Conservation (phyloP, 2,113 vertebrate species). For the Triplophysa dalaica region DNA sequence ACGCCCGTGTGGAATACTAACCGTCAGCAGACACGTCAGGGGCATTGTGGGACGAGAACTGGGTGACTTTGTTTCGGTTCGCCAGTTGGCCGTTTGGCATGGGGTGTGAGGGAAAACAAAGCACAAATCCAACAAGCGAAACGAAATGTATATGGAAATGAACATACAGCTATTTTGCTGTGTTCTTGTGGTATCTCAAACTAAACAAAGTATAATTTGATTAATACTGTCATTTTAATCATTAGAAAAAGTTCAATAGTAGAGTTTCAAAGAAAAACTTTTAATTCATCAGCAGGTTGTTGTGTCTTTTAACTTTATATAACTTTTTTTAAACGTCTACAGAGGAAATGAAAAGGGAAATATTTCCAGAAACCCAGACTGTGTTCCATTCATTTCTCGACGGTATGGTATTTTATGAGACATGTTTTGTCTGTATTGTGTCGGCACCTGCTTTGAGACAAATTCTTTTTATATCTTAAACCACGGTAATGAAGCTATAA, state of each 20-base stretch:
- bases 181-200: neutral
- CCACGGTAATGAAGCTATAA: neutral
- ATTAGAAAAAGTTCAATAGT: neutral
- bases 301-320: too few species aligned
- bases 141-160: neutral
- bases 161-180: neutral
- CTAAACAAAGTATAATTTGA: neutral
- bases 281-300: neutral
- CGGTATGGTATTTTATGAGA: neutral
- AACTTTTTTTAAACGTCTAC: neutral
- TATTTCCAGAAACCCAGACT: neutral
- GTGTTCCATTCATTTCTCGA: neutral
- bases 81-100: slow-evolving; percentile 9
- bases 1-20: slow-evolving; percentile 64
- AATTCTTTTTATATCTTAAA: slow-evolving; percentile 18
- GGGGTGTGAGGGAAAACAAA: slow-evolving; percentile 13
- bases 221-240: neutral
- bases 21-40: slow-evolving; percentile 58
- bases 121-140: neutral
- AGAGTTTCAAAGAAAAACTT: neutral
- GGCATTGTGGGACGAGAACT: slow-evolving; percentile 64
- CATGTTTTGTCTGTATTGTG: slow-evolving; percentile 6
- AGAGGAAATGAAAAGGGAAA: neutral
- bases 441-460: neutral
- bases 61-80: slow-evolving; percentile 62